Conservation (phyloP, 2,113 vertebrate species). For the Cinclus mexicanus region DNA sequence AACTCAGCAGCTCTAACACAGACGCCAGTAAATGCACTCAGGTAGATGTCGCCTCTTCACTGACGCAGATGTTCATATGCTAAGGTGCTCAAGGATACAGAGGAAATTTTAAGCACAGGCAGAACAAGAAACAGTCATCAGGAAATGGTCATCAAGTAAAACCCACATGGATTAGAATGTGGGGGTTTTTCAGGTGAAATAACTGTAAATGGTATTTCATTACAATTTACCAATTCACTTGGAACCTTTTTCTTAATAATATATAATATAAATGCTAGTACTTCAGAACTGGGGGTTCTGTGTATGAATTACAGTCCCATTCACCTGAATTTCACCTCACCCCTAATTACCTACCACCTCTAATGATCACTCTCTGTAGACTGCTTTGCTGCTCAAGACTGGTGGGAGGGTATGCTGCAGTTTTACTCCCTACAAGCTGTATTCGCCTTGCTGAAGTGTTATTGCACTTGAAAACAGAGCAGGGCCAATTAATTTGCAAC, state of each 20-base stretch:
- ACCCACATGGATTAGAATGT: not conserved
- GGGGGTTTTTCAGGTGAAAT: not conserved
- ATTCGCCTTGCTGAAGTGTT: not conserved
- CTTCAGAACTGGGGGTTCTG: not conserved
- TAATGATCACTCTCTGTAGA: not conserved
- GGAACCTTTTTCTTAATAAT: not conserved
- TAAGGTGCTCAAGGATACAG: not conserved
- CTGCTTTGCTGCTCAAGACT: not conserved
- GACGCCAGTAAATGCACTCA: not conserved
- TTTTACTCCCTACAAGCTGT: not conserved
- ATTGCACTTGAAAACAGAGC: not conserved
- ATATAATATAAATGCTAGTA: not conserved
- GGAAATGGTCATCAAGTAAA: not conserved
- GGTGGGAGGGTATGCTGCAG: not conserved
- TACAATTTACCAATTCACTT: not conserved
- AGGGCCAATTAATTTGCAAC: not conserved
- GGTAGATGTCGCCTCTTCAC: not conserved
- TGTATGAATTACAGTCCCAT: not conserved
- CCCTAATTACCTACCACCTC: not conserved
- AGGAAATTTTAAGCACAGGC: not conserved
- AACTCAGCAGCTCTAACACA: not conserved
- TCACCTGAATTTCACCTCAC: not conserved
- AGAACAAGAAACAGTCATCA: not conserved
- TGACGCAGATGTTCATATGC: accelerated
- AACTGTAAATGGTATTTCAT: not conserved